Conservation (phyloP, 1,140 invertebrate species). For the Glomeris maerens region DNA sequence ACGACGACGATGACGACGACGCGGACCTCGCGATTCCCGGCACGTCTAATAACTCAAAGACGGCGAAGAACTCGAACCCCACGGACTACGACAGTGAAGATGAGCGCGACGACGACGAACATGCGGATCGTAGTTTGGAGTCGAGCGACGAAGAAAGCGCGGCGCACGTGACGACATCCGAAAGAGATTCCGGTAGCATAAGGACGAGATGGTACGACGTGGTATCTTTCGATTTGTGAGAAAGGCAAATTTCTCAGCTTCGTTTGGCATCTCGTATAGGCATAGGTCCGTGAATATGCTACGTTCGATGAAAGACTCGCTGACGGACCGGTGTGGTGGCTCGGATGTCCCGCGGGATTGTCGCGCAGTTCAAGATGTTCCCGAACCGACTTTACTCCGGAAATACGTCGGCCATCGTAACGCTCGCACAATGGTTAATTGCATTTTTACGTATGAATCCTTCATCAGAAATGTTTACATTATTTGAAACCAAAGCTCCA, state of each 20-base stretch:
- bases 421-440: slow-evolving; percentile 40
- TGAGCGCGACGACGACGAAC: slow-evolving; percentile 14
- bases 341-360: too few relatives aligned
- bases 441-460: background rate
- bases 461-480: background rate
- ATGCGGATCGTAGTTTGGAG: slow-evolving; percentile 29
- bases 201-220: slow-evolving; percentile 7
- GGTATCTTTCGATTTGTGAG: too few relatives aligned
- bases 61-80: too few relatives aligned
- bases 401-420: slow-evolving; percentile 70
- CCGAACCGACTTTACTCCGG: slow-evolving; percentile 38
- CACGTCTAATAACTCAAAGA: too few relatives aligned
- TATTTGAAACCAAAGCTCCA: background rate
- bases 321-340: too few relatives aligned
- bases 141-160: slow-evolving; percentile 34
- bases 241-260: background rate
- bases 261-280: too few relatives aligned
- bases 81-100: slow-evolving; percentile 24
- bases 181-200: slow-evolving; percentile 7
- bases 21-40: too few relatives aligned
- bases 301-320: too few relatives aligned
- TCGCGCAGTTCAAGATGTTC: too few relatives aligned
- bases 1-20: too few relatives aligned
- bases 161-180: slow-evolving; percentile 16
- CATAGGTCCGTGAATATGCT: too few relatives aligned